phyloP scores from a whole-genome alignment of 2,797 vertebrate species.

The Lophura swinhoii region DNA sequence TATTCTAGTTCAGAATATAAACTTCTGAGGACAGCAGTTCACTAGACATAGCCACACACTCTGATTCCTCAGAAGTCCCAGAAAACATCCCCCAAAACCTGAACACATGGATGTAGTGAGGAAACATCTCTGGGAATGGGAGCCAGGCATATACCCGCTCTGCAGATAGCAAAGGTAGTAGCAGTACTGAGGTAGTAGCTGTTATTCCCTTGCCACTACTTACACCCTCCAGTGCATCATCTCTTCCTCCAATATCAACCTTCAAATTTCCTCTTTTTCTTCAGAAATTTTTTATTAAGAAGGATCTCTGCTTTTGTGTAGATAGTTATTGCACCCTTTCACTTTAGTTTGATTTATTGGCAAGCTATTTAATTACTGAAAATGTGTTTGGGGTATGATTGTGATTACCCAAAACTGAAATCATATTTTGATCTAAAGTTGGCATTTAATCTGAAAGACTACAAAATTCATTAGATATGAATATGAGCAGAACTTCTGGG shows the following conservation, averaged over 20 bases:
- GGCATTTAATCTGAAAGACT: background rate
- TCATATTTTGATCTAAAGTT: background rate
- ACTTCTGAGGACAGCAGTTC: fast-evolving
- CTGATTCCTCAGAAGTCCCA: background rate
- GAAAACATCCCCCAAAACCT: background rate
- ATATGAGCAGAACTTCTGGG: background rate
- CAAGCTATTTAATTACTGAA: background rate
- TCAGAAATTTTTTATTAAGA: background rate
- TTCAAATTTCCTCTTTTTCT: background rate
- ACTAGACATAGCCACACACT: fast-evolving
- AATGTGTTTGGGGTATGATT: fast-evolving
- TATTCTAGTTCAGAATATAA: fast-evolving
- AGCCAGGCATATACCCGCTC: background rate
- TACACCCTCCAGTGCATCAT: background rate
- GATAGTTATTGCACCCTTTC: background rate
- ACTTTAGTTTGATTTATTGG: background rate
- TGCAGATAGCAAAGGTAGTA: background rate
- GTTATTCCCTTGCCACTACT: background rate
- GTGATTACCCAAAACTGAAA: background rate
- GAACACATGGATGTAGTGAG: fast-evolving
- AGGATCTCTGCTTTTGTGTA: fast-evolving
- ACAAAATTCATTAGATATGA: background rate
- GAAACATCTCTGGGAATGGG: background rate
- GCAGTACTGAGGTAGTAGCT: background rate
- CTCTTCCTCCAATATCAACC: fast-evolving